Evolutionary conservation across 2,888 invertebrate genomes (phyloP), one percentile per base, ranked within the genome.

Genomic region (Eilema caniola): DNA sequence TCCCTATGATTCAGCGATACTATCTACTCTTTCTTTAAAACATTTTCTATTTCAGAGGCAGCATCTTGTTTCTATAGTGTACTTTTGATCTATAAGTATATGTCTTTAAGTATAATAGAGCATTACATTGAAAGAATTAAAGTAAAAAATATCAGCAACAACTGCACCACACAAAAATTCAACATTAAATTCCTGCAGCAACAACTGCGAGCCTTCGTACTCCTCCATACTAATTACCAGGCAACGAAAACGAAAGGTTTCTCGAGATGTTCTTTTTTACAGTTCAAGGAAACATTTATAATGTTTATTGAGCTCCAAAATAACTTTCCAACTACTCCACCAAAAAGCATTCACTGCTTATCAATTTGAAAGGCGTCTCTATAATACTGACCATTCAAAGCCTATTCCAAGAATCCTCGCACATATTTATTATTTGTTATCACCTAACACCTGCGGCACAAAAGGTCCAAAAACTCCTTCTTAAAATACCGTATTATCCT

Each of bases 391-490:
- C 59, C 24, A 60, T 66, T 37, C 37, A 57, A 62, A 37, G 33
- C 14, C 56, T n/a, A 62, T 77, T 70, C 70, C 24, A 53, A 56
- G 75, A 79, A 62, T 53, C 12, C 62, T 61, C 64, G 47, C 25
- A 59, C 60, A 28, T 14, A 23, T 14, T 14, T 67, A 66, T 53
- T 74, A 57, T 72, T 74, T 73, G 71, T 72, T 72, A 77, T 75
- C 71, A 76, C 47, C 31, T 68, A 64, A 80, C 82, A 85, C 79
- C 80, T 83, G 71, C 56, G 67, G 65, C 70, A 71, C 67, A 82
- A 79, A 75, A 74, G 57, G 66, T 20, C 71, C 72, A 78, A 73
- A n/a, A 75, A 79, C 78, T 74, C 68, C 68, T 68, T 68, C 69
- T 72, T 75, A 77, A 81, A 77, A 68, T 69, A 62, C 59, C 61